phyloP scores from a whole-genome alignment of 2,888 invertebrate genomes.

The Oscheius myriophilus region DNA sequence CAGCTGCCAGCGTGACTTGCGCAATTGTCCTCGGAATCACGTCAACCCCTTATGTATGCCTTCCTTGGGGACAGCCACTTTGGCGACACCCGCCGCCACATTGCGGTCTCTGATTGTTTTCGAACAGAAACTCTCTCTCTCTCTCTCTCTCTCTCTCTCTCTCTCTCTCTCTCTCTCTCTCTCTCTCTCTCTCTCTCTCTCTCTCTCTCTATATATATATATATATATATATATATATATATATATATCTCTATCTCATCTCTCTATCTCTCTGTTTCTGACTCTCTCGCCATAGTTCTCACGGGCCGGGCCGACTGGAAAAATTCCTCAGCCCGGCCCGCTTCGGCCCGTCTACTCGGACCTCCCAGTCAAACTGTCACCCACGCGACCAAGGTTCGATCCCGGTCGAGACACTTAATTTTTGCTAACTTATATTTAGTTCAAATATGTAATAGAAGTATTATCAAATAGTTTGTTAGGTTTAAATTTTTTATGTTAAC shows the following conservation, averaged over 20 bases:
- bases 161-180: background rate
- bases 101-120: background rate
- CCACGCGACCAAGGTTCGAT: too few relatives aligned
- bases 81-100: background rate
- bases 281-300: too few relatives aligned
- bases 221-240: too few relatives aligned
- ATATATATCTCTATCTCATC: background rate
- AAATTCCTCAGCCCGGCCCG: too few relatives aligned
- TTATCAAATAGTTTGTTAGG: background rate
- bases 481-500: background rate
- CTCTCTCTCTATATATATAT: too few relatives aligned
- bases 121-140: background rate
- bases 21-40: constrained; percentile 7
- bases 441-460: too few relatives aligned
- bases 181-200: too few relatives aligned
- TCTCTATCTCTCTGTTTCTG: background rate
- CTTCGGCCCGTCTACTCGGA: too few relatives aligned
- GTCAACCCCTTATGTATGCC: constrained; percentile 17
- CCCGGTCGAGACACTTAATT: too few relatives aligned
- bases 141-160: background rate
- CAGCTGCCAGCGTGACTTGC: background rate
- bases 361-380: too few relatives aligned
- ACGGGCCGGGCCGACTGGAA: too few relatives aligned
- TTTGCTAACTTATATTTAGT: too few relatives aligned
- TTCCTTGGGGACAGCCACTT: constrained; percentile 20